phyloP scores from a whole-genome alignment of 2,113 vertebrate genomes.

The Holacanthus passer region DNA sequence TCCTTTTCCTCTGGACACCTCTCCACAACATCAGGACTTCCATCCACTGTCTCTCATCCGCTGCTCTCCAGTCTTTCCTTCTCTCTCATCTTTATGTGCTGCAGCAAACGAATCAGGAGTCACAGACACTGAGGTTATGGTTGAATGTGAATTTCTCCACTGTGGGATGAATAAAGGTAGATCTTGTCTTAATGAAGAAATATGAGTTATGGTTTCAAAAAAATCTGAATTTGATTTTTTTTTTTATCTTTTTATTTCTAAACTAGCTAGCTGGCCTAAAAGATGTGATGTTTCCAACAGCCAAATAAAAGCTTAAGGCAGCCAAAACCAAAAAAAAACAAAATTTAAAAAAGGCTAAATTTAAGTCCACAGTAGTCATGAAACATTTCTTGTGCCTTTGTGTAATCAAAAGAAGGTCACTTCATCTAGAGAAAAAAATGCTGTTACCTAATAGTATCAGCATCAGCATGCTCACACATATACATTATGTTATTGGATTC shows the following conservation, averaged over 20 bases:
- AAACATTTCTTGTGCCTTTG: background rate
- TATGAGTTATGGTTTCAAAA: background rate
- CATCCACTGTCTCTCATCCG: slow-evolving; percentile 16
- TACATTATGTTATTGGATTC: slow-evolving; percentile 16
- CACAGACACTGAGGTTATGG: background rate
- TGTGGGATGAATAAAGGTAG: too few species aligned
- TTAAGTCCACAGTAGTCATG: background rate
- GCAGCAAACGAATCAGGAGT: background rate
- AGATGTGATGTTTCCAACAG: background rate
- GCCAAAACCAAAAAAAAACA: background rate
- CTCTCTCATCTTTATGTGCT: background rate
- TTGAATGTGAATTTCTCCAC: too few species aligned
- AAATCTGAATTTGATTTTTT: background rate
- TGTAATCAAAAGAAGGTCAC: background rate
- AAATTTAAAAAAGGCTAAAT: background rate
- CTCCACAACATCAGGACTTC: slow-evolving; percentile 3
- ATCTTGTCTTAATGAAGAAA: background rate
- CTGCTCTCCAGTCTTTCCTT: background rate
- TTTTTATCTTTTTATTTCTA: background rate
- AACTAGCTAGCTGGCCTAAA: background rate
- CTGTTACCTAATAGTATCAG: background rate
- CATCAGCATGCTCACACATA: background rate
- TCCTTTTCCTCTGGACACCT: slow-evolving; percentile 25
- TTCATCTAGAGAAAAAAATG: background rate
- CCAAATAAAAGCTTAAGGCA: background rate